These are phyloP conservation scores for Drosophila pseudoananassae DNA, from an alignment of 1,140 invertebrate species.

Conservation along the genomic window DNA sequence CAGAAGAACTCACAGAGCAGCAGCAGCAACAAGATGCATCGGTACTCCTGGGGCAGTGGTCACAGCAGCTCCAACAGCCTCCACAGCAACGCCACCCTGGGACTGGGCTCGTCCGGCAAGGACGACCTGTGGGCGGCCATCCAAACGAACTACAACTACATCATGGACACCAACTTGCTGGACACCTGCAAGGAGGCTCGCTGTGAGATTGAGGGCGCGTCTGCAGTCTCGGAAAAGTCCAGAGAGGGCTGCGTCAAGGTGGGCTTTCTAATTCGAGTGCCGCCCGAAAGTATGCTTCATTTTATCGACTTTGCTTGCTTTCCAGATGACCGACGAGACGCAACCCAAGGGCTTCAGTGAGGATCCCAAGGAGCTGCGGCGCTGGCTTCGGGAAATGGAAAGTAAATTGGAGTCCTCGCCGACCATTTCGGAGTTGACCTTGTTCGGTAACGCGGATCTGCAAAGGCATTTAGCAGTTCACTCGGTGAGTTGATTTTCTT, in stretches of 20 bases:
- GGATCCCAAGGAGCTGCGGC: constrained; percentile 83
- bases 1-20: constrained; percentile 75
- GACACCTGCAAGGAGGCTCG: constrained; percentile 90
- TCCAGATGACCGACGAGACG: constrained; percentile 73
- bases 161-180: constrained; percentile 96
- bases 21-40: constrained; percentile 76
- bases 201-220: constrained; percentile 75
- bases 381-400: constrained; percentile 86
- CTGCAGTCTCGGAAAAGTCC: constrained; percentile 43
- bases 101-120: constrained; percentile 84
- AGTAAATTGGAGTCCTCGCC: constrained; percentile 71
- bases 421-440: constrained; percentile 69
- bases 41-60: constrained; percentile 89
- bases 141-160: constrained; percentile 94
- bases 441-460: constrained; percentile 68
- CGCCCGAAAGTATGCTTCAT: not conserved
- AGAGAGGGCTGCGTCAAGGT: constrained; percentile 61
- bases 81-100: constrained; percentile 85
- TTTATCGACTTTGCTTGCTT: not conserved
- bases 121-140: constrained; percentile 96
- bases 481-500: constrained; percentile 68
- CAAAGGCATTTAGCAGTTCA: constrained; percentile 76
- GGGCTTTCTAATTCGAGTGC: constrained; percentile 3
- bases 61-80: constrained; percentile 84
- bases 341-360: constrained; percentile 68